Conservation (phyloP, 2,113 vertebrate genomes). For the Muscicapa adusta region DNA sequence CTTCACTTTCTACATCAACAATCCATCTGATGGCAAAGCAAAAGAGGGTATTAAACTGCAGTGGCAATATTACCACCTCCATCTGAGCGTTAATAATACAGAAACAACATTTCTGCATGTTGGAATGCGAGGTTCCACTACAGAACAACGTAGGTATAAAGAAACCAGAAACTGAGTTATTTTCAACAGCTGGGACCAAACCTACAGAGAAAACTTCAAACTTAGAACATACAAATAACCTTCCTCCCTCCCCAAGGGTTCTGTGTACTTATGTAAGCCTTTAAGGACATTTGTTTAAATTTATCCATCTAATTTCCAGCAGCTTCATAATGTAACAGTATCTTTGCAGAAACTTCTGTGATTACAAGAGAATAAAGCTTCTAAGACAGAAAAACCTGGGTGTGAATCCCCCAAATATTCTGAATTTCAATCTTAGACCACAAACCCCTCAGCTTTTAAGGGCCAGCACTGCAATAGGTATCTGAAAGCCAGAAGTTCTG, state of each 20-base stretch:
- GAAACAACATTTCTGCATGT: not conserved
- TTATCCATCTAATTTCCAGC: not conserved
- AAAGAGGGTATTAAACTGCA: not conserved
- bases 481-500: not conserved
- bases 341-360: not conserved
- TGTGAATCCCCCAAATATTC: not conserved
- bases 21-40: not conserved
- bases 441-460: not conserved
- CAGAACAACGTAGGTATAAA: not conserved
- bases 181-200: not conserved
- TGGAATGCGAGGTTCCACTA: not conserved
- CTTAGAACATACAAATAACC: not conserved
- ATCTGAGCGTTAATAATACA: not conserved
- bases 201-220: not conserved
- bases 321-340: not conserved
- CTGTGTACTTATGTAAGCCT: not conserved
- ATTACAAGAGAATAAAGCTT: not conserved
- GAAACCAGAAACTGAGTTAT: not conserved
- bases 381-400: not conserved
- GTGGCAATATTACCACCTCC: not conserved
- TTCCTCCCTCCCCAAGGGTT: rapidly evolving
- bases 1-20: not conserved
- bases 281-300: not conserved
- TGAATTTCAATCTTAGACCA: not conserved
- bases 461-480: not conserved